These are phyloP conservation scores for Eclectus roratus DNA, from an alignment of 2,113 vertebrate genomes.

Conservation along the genomic window DNA sequence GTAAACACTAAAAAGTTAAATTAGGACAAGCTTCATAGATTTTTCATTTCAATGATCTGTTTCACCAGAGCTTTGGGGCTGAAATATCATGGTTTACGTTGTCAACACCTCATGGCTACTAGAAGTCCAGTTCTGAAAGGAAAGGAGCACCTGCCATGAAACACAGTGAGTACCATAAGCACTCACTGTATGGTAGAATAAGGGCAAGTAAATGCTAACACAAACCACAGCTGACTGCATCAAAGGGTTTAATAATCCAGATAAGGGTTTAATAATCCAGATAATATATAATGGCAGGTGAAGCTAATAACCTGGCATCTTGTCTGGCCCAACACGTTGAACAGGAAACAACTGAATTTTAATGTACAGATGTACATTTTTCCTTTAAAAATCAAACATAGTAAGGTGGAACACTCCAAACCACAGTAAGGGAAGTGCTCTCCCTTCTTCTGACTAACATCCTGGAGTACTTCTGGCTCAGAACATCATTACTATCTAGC, in stretches of 20 bases:
- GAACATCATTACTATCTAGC: background rate
- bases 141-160: background rate
- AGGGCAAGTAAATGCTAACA: conserved; percentile 42
- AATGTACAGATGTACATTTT: background rate
- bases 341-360: conserved; percentile 26
- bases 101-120: background rate
- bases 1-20: conserved; percentile 19
- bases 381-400: background rate
- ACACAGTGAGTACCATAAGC: background rate
- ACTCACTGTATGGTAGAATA: background rate
- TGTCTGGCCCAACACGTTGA: conserved; percentile 3
- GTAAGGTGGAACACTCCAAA: background rate
- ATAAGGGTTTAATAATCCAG: conserved; percentile 51
- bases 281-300: conserved; percentile 45
- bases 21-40: conserved; percentile 3
- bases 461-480: background rate
- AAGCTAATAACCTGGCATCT: conserved; percentile 41
- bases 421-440: background rate
- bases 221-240: conserved; percentile 37
- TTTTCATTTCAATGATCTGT: background rate
- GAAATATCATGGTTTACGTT: background rate
- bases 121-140: background rate
- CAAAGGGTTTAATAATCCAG: conserved; percentile 48
- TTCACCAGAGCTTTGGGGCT: background rate
- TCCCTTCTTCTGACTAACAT: background rate